These are phyloP conservation scores for Euglossa dilemma DNA, from an alignment of 1,140 invertebrate genomes.

Conservation along the genomic window DNA sequence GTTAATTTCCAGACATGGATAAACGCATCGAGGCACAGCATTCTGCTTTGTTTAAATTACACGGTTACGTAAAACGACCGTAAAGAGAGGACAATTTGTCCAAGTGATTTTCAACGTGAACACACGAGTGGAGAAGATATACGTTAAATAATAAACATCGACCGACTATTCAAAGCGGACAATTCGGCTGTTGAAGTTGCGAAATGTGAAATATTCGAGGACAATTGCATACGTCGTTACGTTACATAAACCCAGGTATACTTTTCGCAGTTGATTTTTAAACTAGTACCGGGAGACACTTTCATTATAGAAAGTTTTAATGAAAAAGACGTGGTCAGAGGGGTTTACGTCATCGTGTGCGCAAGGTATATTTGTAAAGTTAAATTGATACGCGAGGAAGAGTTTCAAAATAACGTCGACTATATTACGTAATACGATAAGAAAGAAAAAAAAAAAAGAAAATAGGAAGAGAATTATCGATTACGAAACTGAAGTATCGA, in stretches of 20 bases:
- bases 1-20: too few species aligned
- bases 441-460: not conserved
- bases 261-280: not conserved
- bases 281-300: not conserved
- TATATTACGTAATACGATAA: too few species aligned
- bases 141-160: not conserved
- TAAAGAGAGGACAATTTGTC: not conserved
- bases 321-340: not conserved
- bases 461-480: not conserved
- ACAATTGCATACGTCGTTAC: not conserved
- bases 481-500: not conserved
- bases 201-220: not conserved
- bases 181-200: not conserved
- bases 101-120: not conserved
- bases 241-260: not conserved
- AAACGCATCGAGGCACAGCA: not conserved
- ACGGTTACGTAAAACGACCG: not conserved
- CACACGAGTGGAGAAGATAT: not conserved
- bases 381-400: not conserved
- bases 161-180: not conserved
- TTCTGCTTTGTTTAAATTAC: not conserved
- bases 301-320: slow-evolving; percentile 29
- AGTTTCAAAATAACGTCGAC: not conserved
- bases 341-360: not conserved
- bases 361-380: not conserved